Evolutionary conservation across 1,140 invertebrate species (phyloP).

Genomic region (Popillia japonica): DNA sequence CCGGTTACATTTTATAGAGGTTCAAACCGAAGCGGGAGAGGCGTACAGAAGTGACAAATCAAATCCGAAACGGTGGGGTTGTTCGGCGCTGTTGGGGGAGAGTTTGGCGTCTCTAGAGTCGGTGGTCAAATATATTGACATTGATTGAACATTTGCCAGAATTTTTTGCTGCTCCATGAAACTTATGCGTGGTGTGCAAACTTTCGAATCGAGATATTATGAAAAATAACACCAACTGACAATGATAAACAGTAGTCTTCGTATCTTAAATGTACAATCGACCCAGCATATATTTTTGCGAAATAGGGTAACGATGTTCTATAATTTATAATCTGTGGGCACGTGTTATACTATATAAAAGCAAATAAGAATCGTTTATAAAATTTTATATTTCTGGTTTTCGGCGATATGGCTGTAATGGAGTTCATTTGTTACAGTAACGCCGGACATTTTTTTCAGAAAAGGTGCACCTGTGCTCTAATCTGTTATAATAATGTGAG

Average conservation of each 20-base stretch:
- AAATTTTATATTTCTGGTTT: neutral
- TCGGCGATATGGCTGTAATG: neutral
- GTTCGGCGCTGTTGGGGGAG: neutral
- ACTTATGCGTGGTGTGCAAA: neutral
- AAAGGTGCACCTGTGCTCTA: too few species aligned
- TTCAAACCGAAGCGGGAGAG: neutral
- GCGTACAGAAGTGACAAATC: neutral
- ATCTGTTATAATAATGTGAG: too few species aligned
- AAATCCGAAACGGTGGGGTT: conserved; percentile 16
- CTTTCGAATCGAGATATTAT: conserved; percentile 8
- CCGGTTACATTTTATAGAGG: conserved; percentile 13
- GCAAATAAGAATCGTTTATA: neutral
- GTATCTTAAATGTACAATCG: neutral
- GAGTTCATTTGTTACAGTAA: neutral
- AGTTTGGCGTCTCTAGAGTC: conserved; percentile 1
- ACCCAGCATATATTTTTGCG: neutral
- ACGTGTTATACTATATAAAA: neutral
- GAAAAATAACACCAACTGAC: neutral
- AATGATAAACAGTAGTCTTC: conserved; percentile 11
- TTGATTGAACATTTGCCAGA: conserved; percentile 1
- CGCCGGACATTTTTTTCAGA: too few species aligned
- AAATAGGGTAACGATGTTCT: neutral
- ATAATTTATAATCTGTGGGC: neutral
- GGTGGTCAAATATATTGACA: conserved; percentile 16
- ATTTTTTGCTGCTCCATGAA: neutral